Evolutionary conservation across 2,113 vertebrate genomes (phyloP).

Genomic region (Passer domesticus): DNA sequence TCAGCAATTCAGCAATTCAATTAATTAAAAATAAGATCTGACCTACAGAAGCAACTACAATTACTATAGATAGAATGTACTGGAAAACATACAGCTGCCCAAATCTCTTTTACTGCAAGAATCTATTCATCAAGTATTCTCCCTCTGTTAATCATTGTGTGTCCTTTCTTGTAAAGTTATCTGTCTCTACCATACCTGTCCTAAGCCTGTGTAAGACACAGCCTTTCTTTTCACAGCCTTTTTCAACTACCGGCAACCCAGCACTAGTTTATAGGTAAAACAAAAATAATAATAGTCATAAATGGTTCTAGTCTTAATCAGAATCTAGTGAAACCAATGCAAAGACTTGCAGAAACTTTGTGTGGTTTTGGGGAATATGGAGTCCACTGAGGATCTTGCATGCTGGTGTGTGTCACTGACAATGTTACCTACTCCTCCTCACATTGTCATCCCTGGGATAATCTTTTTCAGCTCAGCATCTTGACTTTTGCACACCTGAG

Average conservation of each 20-base stretch:
- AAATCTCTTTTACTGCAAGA: background rate
- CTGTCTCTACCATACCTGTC: background rate
- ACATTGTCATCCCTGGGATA: background rate
- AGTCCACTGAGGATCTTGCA: background rate
- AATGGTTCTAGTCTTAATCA: background rate
- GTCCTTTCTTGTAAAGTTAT: background rate
- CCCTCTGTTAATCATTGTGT: background rate
- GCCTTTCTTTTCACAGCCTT: background rate
- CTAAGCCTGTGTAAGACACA: background rate
- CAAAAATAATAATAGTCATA: background rate
- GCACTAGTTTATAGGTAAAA: background rate
- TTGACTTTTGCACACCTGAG: background rate
- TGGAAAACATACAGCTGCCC: background rate
- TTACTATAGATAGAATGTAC: background rate
- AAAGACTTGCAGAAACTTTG: background rate
- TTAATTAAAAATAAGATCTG: constrained; percentile 37
- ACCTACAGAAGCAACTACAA: background rate
- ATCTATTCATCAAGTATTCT: background rate
- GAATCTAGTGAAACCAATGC: background rate
- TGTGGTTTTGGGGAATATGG: background rate
- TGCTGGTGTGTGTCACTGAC: background rate
- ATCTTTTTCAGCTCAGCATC: background rate
- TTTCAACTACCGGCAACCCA: background rate
- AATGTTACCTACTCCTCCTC: background rate
- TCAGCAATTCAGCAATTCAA: constrained; percentile 4